Conservation (phyloP, 2,888 invertebrate species). For the Anorthoa munda region DNA sequence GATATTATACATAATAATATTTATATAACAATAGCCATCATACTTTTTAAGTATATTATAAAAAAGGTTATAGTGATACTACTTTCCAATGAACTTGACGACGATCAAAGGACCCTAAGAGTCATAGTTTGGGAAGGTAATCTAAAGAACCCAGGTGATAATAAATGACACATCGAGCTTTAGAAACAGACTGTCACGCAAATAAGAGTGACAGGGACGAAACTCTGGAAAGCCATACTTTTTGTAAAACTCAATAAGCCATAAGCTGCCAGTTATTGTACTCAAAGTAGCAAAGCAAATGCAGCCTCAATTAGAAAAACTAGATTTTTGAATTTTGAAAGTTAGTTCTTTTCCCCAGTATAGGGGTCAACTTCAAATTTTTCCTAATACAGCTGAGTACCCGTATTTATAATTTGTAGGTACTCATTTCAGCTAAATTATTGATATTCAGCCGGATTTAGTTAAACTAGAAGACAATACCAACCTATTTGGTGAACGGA, state of each 20-base stretch:
- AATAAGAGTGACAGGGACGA: neutral
- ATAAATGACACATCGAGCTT: neutral
- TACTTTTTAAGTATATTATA: slow-evolving; percentile 34
- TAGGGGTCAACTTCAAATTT: too few relatives aligned
- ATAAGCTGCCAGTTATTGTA: neutral
- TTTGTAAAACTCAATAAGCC: neutral
- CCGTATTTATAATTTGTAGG: too few relatives aligned
- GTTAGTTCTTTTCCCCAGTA: too few relatives aligned
- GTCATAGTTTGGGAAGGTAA: slow-evolving; percentile 2
- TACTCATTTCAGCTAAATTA: neutral
- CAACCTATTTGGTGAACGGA: neutral
- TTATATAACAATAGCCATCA: slow-evolving; percentile 41
- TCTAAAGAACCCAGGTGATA: neutral
- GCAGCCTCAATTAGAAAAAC: neutral
- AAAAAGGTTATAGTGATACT: slow-evolving; percentile 43
- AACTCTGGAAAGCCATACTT: neutral
- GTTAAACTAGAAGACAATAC: neutral
- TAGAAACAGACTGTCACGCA: neutral
- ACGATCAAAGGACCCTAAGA: slow-evolving; percentile 21
- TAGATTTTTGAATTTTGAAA: neutral
- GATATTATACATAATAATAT: slow-evolving; percentile 32
- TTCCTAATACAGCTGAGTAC: too few relatives aligned
- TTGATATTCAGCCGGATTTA: neutral
- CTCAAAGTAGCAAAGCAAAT: slow-evolving; percentile 6
- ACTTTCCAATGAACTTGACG: slow-evolving; percentile 19